Evolutionary conservation across 1,140 invertebrate genomes (phyloP).

Genomic region (Cylas formicarius): DNA sequence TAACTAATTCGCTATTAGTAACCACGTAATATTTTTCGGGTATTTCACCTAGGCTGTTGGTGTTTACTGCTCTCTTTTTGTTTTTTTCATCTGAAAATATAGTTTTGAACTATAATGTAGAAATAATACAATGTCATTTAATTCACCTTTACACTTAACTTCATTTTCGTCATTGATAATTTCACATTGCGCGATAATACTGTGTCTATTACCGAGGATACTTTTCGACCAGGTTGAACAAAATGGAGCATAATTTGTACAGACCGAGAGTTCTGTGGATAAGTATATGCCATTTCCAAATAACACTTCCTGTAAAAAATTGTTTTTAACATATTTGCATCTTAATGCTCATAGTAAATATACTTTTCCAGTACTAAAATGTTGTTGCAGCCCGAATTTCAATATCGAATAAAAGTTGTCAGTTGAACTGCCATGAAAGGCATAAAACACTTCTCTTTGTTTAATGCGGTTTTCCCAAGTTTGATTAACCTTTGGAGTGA

Average conservation of each 20-base stretch:
- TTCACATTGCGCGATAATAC: slow-evolving; percentile 72
- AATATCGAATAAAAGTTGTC: slow-evolving; percentile 79
- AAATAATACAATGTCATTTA: not conserved
- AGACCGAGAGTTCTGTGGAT: slow-evolving; percentile 62
- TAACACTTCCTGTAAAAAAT: slow-evolving; percentile 49
- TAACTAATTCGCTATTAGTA: slow-evolving; percentile 66
- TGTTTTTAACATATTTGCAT: slow-evolving; percentile 2
- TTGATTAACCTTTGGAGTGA: slow-evolving; percentile 46
- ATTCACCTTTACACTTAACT: slow-evolving; percentile 43
- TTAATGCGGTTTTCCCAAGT: slow-evolving; percentile 51
- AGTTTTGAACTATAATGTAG: slow-evolving; percentile 4
- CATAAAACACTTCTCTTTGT: slow-evolving; percentile 55
- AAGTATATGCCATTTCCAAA: slow-evolving; percentile 72
- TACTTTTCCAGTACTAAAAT: slow-evolving; percentile 49
- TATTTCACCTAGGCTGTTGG: slow-evolving; percentile 48
- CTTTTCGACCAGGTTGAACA: slow-evolving; percentile 68
- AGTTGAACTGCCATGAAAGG: slow-evolving; percentile 70
- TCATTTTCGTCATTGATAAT: slow-evolving; percentile 63
- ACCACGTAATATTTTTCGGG: slow-evolving; percentile 69
- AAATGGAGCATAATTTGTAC: slow-evolving; percentile 60
- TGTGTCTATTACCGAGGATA: slow-evolving; percentile 60
- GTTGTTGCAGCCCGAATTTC: slow-evolving; percentile 67
- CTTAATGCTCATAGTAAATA: slow-evolving; percentile 1
- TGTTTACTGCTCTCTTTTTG: slow-evolving; percentile 38
- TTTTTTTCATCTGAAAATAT: slow-evolving; percentile 34